Base-by-base conservation (phyloP, 2,888 invertebrate species). In the Chrysodeixis includens region DNA sequence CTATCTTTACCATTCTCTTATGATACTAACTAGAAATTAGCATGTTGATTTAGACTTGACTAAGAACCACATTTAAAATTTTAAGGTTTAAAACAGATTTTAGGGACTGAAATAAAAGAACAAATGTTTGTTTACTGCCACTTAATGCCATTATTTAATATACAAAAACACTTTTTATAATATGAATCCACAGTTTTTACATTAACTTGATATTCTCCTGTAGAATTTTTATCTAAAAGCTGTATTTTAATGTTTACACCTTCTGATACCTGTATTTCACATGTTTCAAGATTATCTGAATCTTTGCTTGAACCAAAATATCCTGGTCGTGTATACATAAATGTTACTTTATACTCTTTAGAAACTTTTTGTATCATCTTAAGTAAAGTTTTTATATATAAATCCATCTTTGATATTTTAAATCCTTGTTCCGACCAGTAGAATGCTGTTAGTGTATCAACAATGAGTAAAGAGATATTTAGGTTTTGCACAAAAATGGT, bases 291-390 rank as follows among this genome's bases (percentile, higher is more conserved):
- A 76, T 87, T 85, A 63, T 84, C 79, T 12, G 69, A 35, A 62
- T 90, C 90, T 82, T 91, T 94, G 74, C 71, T 92, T 51, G 95
- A 93, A 80, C 86, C 88, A 82, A 95, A 96, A 85, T 96, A 93
- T 78, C 86, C 89, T 53, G 95, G 95, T 86, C 92, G 94, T 59
- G 95, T 96, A 78, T 95, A 96, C 40, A 96, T 77, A 59, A 95
- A 87, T 54, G 89, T 86, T 55, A 95, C 85, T 86, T 95, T 95
- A 75, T 94, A 95, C 74, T 94, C 93, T 82, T 91, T 92, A 22
- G 92, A 90, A 59, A 92, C 87, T 81, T 90, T 93, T 84, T 93
- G 93, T 69, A 96, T 86, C 8, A 86, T 82, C 69, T 77, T 79
- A 59, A 94, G 81, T 81, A 93, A 77, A 76, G 91, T 92, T 83